A percentile compares a stretch with the other conserved stretches of the same genome.
Evolutionary conservation across 2,888 invertebrate genomes (phyloP).

Genomic region (Pseudococcus jackbeardsleyi): DNA sequence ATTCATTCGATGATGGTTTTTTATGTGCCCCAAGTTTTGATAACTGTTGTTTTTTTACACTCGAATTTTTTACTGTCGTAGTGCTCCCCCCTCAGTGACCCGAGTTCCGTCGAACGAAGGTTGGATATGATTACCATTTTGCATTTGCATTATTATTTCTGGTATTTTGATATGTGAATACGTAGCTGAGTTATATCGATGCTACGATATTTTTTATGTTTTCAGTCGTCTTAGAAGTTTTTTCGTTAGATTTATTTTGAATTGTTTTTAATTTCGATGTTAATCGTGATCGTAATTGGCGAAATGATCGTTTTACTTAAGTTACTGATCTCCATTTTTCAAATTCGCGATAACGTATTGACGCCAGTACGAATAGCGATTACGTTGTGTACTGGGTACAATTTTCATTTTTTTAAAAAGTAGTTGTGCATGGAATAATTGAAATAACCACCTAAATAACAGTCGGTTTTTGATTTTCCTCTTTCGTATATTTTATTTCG

Average conservation of each 20-base stretch:
- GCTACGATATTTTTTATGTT: background rate
- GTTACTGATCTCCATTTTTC: background rate
- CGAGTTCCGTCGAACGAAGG: no score
- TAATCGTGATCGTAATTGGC: background rate
- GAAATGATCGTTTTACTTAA: background rate
- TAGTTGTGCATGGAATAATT: no score
- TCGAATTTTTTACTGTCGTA: no score
- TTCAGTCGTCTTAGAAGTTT: background rate
- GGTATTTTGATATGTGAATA: no score
- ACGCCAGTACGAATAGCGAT: no score
- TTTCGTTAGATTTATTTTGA: background rate
- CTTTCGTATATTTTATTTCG: background rate
- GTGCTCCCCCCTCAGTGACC: no score
- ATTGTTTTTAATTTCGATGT: background rate
- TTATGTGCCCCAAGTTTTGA: background rate
- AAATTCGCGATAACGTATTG: background rate
- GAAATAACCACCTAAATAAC: no score
- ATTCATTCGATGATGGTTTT: background rate
- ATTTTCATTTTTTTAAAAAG: no score
- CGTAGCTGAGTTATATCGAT: no score
- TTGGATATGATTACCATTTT: background rate
- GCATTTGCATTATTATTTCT: no score
- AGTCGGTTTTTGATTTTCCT: background rate
- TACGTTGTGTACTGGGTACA: no score
- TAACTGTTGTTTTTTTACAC: no score